A percentile compares a stretch with the other conserved stretches of the same genome.
phyloP scores from a whole-genome alignment of 2,888 invertebrate species.

The Limnephilus marmoratus region DNA sequence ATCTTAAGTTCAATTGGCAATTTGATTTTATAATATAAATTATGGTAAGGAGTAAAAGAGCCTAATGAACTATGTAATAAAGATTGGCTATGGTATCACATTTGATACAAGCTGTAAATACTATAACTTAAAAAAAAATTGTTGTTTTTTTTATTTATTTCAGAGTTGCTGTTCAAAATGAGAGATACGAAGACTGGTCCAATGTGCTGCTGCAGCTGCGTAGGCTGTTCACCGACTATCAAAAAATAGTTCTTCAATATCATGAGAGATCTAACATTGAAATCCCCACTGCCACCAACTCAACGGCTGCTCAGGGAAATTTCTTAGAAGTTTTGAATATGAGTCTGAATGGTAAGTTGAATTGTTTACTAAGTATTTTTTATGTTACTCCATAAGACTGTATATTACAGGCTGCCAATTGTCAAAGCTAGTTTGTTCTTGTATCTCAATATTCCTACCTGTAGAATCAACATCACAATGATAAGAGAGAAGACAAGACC shows the following conservation, averaged over 20 bases:
- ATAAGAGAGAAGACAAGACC: no score
- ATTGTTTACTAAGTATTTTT: slow-evolving; percentile 40
- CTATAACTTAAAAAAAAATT: background rate
- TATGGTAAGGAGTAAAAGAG: no score
- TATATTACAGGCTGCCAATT: no score
- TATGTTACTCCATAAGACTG: no score
- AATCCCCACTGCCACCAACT: slow-evolving; percentile 91
- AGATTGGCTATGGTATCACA: no score
- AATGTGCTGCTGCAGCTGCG: slow-evolving; percentile 91
- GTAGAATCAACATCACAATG: no score
- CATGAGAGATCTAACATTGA: slow-evolving; percentile 85
- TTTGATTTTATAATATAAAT: no score
- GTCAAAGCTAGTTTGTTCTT: no score
- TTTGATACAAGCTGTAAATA: no score
- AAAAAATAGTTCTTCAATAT: slow-evolving; percentile 91
- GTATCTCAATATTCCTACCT: no score
- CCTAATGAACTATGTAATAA: no score
- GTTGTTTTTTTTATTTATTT: slow-evolving; percentile 67
- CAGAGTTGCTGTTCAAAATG: slow-evolving; percentile 98
- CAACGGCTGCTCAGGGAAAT: slow-evolving; percentile 96
- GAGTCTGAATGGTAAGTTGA: slow-evolving; percentile 90
- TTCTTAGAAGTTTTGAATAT: slow-evolving; percentile 99
- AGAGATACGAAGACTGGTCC: slow-evolving; percentile 98
- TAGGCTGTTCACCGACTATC: slow-evolving; percentile 93
- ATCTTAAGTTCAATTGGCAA: no score